phyloP scores from a whole-genome alignment of 1,140 invertebrate species.

The Diabrotica undecimpunctata region DNA sequence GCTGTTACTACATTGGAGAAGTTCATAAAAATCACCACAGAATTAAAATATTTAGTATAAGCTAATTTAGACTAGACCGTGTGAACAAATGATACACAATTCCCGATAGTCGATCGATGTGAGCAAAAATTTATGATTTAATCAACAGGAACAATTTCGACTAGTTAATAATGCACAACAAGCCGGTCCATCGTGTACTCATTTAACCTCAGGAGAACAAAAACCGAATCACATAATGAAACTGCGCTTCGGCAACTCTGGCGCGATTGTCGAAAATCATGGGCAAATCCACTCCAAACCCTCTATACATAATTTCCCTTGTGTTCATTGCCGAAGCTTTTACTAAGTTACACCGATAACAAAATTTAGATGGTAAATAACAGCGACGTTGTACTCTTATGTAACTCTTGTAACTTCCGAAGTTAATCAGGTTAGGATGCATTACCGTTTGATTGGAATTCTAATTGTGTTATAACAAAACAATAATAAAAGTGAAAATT shows the following conservation, averaged over 20 bases:
- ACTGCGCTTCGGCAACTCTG: slow-evolving; percentile 1
- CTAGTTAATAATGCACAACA: slow-evolving; percentile 2
- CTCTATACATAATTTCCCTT: slow-evolving; percentile 11
- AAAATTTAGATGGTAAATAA: slow-evolving; percentile 1
- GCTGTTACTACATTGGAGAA: too few relatives aligned
- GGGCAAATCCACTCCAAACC: not conserved
- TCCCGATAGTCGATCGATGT: too few relatives aligned
- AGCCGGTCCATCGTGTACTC: not conserved
- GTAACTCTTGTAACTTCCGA: not conserved
- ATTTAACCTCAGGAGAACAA: not conserved
- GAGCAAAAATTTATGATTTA: not conserved
- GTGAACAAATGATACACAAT: too few relatives aligned
- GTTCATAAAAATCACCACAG: too few relatives aligned
- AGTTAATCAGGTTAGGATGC: not conserved
- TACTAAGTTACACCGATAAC: slow-evolving; percentile 5
- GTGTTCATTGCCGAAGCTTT: slow-evolving; percentile 6
- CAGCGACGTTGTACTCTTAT: not conserved
- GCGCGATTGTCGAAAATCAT: slow-evolving; percentile 5
- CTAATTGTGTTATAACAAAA: not conserved
- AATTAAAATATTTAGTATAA: too few relatives aligned
- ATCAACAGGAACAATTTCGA: not conserved
- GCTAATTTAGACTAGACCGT: too few relatives aligned
- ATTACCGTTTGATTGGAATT: slow-evolving; percentile 1
- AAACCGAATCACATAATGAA: slow-evolving; percentile 2
- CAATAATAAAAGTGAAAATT: too few relatives aligned